Conservation (phyloP, 2,113 vertebrate species). For the Mustela nigripes region DNA sequence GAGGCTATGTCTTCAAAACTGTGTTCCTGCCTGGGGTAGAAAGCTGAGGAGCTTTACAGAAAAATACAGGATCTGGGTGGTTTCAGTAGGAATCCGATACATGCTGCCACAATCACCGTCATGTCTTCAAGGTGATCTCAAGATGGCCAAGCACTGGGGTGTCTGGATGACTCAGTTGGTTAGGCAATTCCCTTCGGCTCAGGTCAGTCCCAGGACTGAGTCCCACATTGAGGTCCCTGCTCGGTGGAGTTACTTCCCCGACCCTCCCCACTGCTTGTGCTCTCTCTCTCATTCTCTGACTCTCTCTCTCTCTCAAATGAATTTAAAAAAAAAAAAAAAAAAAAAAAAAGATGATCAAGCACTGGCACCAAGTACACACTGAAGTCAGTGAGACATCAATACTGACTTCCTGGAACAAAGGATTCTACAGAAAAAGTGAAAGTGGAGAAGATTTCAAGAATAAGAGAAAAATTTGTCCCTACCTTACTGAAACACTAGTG, state of each 20-base stretch:
- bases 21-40: not conserved
- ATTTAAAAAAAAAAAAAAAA: too few species aligned
- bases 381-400: not conserved
- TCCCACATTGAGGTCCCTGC: too few species aligned
- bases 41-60: not conserved
- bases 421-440: not conserved
- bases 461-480: not conserved
- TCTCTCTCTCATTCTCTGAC: too few species aligned
- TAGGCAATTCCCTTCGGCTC: too few species aligned
- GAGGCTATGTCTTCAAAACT: not conserved
- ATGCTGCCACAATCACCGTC: not conserved
- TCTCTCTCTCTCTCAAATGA: too few species aligned
- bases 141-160: too few species aligned
- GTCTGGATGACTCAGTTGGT: too few species aligned
- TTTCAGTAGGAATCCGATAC: not conserved
- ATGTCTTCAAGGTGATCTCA: not conserved
- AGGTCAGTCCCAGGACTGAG: too few species aligned
- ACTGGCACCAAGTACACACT: not conserved
- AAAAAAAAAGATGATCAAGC: not conserved
- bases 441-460: not conserved
- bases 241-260: too few species aligned
- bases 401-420: not conserved
- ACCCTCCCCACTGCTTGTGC: too few species aligned
- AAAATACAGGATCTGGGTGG: not conserved
- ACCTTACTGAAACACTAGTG: not conserved